These are phyloP conservation scores for Cephalotes varians DNA, from an alignment of 2,888 invertebrate genomes.

Conservation along the genomic window DNA sequence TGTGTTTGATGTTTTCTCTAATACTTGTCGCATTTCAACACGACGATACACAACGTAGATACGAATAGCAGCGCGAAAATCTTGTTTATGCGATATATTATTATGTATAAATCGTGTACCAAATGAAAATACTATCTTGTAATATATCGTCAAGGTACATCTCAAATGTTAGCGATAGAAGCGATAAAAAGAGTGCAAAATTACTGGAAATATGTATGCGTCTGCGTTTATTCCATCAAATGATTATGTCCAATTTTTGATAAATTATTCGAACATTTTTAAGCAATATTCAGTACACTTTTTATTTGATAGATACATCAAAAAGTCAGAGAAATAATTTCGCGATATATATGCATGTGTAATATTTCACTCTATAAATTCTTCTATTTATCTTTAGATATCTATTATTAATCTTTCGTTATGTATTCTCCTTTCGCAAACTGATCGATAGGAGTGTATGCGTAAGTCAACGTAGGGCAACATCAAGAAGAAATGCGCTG, in stretches of 20 bases:
- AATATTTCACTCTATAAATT: neutral
- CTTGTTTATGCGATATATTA: constrained; percentile 1
- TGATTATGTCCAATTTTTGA: neutral
- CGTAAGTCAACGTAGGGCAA: neutral
- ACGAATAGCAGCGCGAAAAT: neutral
- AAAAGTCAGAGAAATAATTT: constrained; percentile 11
- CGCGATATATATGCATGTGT: neutral
- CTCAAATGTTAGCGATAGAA: neutral
- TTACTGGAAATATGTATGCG: constrained; percentile 32
- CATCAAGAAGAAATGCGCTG: neutral
- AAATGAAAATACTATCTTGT: constrained; percentile 5
- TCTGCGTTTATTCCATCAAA: constrained; percentile 28
- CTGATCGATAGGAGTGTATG: constrained; percentile 20
- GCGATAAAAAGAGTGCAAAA: neutral
- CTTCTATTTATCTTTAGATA: neutral
- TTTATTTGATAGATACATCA: constrained; percentile 19
- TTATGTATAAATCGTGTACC: neutral
- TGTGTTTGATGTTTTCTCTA: neutral
- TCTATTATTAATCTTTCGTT: constrained; percentile 4
- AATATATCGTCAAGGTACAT: constrained; percentile 12
- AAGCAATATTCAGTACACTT: neutral
- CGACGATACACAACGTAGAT: neutral
- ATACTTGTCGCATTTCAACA: neutral
- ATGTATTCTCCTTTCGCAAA: neutral
- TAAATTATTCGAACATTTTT: constrained; percentile 38